Percentiles rank a stretch among this genome's conserved stretches.
Evolutionary conservation across 2,888 invertebrate genomes (phyloP).

Genomic region (Drepana falcataria): DNA sequence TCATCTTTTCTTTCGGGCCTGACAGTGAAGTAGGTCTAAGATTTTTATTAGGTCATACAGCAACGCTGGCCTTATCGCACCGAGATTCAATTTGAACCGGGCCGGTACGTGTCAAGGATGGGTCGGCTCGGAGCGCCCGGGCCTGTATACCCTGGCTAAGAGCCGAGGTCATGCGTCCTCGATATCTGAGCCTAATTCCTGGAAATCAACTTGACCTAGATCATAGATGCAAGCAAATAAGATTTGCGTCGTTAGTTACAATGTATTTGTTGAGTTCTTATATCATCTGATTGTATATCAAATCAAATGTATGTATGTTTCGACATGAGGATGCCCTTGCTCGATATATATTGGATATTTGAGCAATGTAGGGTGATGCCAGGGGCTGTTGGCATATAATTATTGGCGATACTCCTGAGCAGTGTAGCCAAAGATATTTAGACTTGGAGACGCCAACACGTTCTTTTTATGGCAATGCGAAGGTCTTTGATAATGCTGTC

Average conservation of each 20-base stretch:
- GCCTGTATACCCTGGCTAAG: slow-evolving; percentile 8
- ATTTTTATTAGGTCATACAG: neutral
- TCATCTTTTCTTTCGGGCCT: too few relatives aligned
- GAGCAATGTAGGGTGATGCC: slow-evolving; percentile 57
- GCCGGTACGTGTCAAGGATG: slow-evolving; percentile 24
- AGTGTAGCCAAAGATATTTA: slow-evolving; percentile 63
- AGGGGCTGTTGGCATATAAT: slow-evolving; percentile 55
- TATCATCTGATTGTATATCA: slow-evolving; percentile 18
- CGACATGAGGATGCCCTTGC: slow-evolving; percentile 50
- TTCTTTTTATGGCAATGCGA: slow-evolving; percentile 19
- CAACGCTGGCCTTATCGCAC: neutral
- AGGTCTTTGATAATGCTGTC: neutral
- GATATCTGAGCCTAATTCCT: neutral
- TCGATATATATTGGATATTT: slow-evolving; percentile 35
- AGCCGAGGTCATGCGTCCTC: neutral
- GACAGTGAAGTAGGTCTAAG: too few relatives aligned
- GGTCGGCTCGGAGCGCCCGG: slow-evolving; percentile 21
- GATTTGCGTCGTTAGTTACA: neutral
- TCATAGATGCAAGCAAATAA: neutral
- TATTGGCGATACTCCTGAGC: slow-evolving; percentile 44
- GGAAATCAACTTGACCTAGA: neutral
- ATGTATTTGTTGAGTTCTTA: neutral
- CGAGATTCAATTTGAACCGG: slow-evolving; percentile 20
- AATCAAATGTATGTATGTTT: slow-evolving; percentile 24
- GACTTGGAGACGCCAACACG: slow-evolving; percentile 62